Evolutionary conservation across 2,113 vertebrate genomes (phyloP), one percentile per base, ranked within the genome.

Genomic region (Stigmatopora nigra): DNA sequence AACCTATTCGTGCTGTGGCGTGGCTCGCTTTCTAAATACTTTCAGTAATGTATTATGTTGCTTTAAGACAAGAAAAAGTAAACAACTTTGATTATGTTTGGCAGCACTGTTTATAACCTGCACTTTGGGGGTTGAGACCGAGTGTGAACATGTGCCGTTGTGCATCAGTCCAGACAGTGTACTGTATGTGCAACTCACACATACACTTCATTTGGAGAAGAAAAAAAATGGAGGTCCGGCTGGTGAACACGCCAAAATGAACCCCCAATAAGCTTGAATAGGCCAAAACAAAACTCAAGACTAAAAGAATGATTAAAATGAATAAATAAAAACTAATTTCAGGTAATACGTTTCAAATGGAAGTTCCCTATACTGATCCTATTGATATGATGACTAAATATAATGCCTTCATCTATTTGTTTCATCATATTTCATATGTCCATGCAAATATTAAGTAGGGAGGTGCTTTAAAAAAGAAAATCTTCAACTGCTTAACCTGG

Each of bases 41-140:
- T 19, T 36, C 58, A 19, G 58, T 11, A 19, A 60, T 17, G 14
- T n/a, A 17, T 57, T 57, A 1, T 19, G 57, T 17, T n/a, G 35
- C 35, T 56, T 56, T 7, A 25, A 59, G 57, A 9, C 57, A 19
- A 59, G 57, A 17, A 38, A 11, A 59, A 59, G 35, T 59, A 35
- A 59, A 19, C 57, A 11, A 38, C 31, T 41, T 59, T 60, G 41
- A 44, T 44, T 44, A 44, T 44, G n/a, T 60, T 60, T 38, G 57
- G 35, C 57, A 59, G n/a, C 31, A 5, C 16, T 25, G 53, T 59
- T 59, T 59, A 38, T n/a, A 59, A 59, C 57, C 57, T 19, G 57
- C 57, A n/a, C 57, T 41, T 59, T n/a, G 53, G 53, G 20, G 25
- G 22, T 13, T 2, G 12, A 13, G 22, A 55, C 20, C 14, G 53